A percentile compares a stretch with the other conserved stretches of the same genome.
Evolutionary conservation across 2,113 vertebrate genomes (phyloP).

Genomic region (Rhombomys opimus): DNA sequence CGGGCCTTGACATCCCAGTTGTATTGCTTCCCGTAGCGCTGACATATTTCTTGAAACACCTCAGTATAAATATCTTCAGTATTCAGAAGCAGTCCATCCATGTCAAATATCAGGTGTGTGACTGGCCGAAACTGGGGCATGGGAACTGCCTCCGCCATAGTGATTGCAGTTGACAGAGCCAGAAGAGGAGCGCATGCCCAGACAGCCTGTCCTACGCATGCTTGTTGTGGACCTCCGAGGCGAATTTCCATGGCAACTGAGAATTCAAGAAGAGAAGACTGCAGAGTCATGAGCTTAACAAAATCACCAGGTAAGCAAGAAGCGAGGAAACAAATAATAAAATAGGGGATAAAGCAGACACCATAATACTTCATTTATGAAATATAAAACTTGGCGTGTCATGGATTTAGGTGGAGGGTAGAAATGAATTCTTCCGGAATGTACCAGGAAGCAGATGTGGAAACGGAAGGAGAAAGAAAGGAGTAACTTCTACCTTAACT

Average conservation of each 20-base stretch:
- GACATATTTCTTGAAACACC: not conserved
- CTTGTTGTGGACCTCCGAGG: not conserved
- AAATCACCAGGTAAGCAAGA: slow-evolving; percentile 33
- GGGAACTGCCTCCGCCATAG: not conserved
- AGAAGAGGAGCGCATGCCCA: not conserved
- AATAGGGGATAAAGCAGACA: not conserved
- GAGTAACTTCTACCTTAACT: not conserved
- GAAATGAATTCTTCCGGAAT: not conserved
- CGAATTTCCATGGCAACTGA: not conserved
- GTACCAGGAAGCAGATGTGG: not conserved
- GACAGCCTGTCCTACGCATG: not conserved
- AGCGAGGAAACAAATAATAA: not conserved
- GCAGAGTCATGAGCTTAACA: not conserved
- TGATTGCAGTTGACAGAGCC: too few relatives aligned
- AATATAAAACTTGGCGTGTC: not conserved
- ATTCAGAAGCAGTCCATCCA: not conserved
- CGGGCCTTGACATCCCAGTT: not conserved
- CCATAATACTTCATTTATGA: not conserved
- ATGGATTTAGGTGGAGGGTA: not conserved
- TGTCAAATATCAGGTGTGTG: not conserved
- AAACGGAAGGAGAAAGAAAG: not conserved
- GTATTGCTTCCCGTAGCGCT: not conserved
- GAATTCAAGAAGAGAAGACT: slow-evolving; percentile 19
- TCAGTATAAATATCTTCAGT: not conserved
- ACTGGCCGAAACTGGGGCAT: not conserved